These are phyloP conservation scores for Theonella swinhoei DNA, from an alignment of 37 sponge, comb jelly and placozoan genomes.

Conservation along the genomic window DNA sequence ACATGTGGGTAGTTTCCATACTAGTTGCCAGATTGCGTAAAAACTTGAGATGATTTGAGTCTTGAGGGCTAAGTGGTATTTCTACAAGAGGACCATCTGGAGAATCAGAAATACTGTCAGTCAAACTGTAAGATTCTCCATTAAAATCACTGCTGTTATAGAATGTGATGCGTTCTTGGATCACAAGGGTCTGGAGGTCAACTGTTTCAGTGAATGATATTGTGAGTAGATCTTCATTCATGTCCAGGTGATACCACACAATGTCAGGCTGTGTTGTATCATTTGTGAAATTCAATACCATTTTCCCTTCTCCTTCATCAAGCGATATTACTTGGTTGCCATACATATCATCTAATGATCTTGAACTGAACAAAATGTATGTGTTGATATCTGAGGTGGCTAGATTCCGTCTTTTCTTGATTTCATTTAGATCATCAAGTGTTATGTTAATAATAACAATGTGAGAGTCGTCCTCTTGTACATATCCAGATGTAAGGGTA, in stretches of 20 bases:
- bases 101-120: conserved; percentile 54
- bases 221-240: conserved; percentile 56
- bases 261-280: conserved; percentile 88
- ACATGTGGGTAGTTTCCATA: conserved; percentile 63
- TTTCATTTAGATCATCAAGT: conserved; percentile 79
- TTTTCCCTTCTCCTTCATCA: conserved; percentile 36
- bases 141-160: conserved; percentile 67
- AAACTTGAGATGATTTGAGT: conserved; percentile 86
- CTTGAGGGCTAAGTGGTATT: conserved; percentile 52
- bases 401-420: conserved; percentile 74
- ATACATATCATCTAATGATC: conserved; percentile 73
- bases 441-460: conserved; percentile 70
- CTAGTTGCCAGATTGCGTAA: conserved; percentile 58
- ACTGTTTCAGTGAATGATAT: conserved; percentile 85
- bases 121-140: conserved; percentile 52
- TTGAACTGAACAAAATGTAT: conserved; percentile 41
- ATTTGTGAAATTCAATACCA: conserved; percentile 38
- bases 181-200: conserved; percentile 62
- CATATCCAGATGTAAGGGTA: conserved; percentile 71
- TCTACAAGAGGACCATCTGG: conserved; percentile 66
- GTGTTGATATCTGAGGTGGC: conserved; percentile 71
- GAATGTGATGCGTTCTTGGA: conserved; percentile 51
- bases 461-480: conserved; percentile 62
- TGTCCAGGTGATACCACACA: conserved; percentile 50
- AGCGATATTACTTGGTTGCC: conserved; percentile 65